These are phyloP conservation scores for Agapornis roseicollis DNA, from an alignment of 2,113 vertebrate species.

Conservation along the genomic window DNA sequence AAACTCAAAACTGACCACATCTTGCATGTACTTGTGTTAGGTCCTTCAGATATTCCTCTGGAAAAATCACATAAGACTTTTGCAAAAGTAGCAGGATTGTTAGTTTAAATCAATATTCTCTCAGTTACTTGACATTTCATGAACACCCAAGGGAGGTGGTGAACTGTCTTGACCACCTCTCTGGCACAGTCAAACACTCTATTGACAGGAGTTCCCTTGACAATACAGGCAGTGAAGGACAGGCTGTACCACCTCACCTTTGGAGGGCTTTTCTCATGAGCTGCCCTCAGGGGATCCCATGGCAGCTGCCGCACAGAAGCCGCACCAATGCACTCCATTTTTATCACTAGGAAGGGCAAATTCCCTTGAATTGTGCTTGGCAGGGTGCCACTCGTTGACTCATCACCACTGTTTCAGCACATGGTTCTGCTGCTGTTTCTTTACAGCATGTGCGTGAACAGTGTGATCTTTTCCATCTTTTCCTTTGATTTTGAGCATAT, in stretches of 20 bases:
- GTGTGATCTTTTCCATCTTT: not conserved
- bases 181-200: no score
- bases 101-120: not conserved
- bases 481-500: not conserved
- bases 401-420: not conserved
- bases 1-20: not conserved
- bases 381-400: not conserved
- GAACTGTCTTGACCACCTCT: not conserved
- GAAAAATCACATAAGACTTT: not conserved
- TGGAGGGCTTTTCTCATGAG: not conserved
- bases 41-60: not conserved
- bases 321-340: not conserved
- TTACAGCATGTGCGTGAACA: not conserved
- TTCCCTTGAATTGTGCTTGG: not conserved
- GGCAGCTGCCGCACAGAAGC: not conserved
- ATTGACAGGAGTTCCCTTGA: accelerated
- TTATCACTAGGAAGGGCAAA: not conserved
- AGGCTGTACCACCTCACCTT: not conserved
- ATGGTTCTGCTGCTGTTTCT: not conserved
- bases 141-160: not conserved
- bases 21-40: accelerated
- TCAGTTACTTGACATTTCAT: not conserved
- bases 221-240: not conserved
- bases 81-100: not conserved
- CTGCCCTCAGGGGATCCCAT: not conserved